A percentile compares a stretch with the other conserved stretches of the same genome.
Evolutionary conservation across 2,888 invertebrate genomes (phyloP).

Genomic region (Catocala fraxini): DNA sequence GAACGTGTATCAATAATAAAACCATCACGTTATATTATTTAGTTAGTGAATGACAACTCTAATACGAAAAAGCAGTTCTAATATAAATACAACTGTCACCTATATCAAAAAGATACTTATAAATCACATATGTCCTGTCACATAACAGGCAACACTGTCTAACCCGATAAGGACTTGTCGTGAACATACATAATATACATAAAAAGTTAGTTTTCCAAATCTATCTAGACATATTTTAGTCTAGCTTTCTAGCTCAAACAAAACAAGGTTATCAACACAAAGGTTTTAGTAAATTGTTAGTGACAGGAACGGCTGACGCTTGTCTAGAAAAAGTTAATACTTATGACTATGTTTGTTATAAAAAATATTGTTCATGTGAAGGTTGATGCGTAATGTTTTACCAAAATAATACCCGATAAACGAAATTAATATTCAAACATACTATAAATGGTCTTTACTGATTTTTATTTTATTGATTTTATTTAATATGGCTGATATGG

Average conservation of each 20-base stretch:
- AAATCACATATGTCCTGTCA: conserved; percentile 41
- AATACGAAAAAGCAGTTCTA: not conserved
- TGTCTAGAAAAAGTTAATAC: conserved; percentile 36
- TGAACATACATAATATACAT: not conserved
- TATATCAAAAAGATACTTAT: conserved; percentile 30
- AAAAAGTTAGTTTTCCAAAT: not conserved
- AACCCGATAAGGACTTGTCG: conserved; percentile 4
- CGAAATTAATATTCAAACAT: not conserved
- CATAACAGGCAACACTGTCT: conserved; percentile 5
- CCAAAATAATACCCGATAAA: not conserved
- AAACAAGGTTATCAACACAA: not conserved
- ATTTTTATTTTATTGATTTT: too few species aligned
- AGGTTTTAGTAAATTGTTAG: conserved; percentile 10
- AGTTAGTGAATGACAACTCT: not conserved
- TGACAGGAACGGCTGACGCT: conserved; percentile 30
- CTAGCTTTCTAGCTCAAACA: not conserved
- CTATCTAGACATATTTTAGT: conserved; percentile 1
- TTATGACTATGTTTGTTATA: conserved; percentile 37
- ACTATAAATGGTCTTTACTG: too few species aligned
- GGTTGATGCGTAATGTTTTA: conserved; percentile 25
- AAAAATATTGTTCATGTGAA: conserved; percentile 39
- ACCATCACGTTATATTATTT: too few species aligned
- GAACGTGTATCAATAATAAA: too few species aligned
- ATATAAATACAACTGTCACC: conserved; percentile 38
- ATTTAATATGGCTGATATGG: too few species aligned